phyloP scores from a whole-genome alignment of 2,888 invertebrate species.

The Cistogaster globosa region DNA sequence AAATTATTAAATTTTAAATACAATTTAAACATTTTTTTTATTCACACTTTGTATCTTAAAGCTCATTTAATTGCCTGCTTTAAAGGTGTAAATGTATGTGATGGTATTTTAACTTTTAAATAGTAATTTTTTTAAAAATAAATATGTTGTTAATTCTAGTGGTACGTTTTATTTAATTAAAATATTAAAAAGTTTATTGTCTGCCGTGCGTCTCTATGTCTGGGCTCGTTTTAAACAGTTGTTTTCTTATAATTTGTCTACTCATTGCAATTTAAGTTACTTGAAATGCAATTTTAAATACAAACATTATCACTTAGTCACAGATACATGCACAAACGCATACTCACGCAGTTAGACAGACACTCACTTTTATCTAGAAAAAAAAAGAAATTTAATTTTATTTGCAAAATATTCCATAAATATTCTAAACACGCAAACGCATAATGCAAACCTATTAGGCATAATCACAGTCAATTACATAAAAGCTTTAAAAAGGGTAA shows the following conservation, averaged over 20 bases:
- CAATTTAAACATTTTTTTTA: constrained; percentile 17
- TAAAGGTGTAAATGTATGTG: constrained; percentile 6
- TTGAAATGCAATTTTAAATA: constrained; percentile 62
- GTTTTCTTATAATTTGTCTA: constrained; percentile 68
- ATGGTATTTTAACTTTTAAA: constrained; percentile 26
- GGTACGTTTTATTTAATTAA: constrained; percentile 33
- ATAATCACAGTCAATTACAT: constrained; percentile 75
- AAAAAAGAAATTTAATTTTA: constrained; percentile 34
- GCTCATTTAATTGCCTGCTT: constrained; percentile 45
- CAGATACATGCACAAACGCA: not conserved
- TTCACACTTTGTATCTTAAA: constrained; percentile 29
- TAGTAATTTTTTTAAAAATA: constrained; percentile 28
- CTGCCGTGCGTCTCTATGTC: constrained; percentile 68
- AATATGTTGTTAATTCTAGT: not conserved
- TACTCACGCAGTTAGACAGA: constrained; percentile 29
- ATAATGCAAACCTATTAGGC: constrained; percentile 74
- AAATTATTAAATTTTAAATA: constrained; percentile 54
- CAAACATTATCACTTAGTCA: constrained; percentile 50
- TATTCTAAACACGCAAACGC: constrained; percentile 74
- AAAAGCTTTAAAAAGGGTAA: constrained; percentile 65
- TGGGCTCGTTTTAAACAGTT: constrained; percentile 66
- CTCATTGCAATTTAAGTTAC: constrained; percentile 67
- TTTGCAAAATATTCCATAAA: constrained; percentile 59
- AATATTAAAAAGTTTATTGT: constrained; percentile 42
- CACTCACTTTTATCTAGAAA: constrained; percentile 1